A percentile compares a stretch with the other conserved stretches of the same genome.
phyloP scores from a whole-genome alignment of 2,888 invertebrate species.

The Eupithecia vulgata region DNA sequence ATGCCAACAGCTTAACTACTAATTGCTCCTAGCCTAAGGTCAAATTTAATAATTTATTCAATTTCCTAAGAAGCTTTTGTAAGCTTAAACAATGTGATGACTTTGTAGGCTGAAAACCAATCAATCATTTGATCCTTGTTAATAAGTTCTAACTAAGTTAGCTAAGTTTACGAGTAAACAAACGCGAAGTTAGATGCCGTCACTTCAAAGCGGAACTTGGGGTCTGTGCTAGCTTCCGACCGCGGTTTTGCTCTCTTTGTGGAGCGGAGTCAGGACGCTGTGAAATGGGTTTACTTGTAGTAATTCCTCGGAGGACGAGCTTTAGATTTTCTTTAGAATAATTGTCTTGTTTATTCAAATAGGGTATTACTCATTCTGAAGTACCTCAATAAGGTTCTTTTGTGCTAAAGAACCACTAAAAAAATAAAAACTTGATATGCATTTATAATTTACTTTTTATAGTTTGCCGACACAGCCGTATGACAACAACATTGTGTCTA shows the following conservation, averaged over 20 bases:
- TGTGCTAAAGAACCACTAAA: no score
- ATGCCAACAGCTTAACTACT: neutral
- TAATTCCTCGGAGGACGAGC: neutral
- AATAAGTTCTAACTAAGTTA: slow-evolving; percentile 37
- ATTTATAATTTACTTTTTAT: no score
- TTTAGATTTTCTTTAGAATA: neutral
- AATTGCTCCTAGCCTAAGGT: neutral
- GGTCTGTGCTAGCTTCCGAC: neutral
- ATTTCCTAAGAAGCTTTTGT: slow-evolving; percentile 1
- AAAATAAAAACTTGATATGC: no score
- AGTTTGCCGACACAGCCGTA: no score
- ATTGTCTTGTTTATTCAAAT: no score
- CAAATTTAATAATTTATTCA: slow-evolving; percentile 1
- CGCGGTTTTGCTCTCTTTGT: neutral
- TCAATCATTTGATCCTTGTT: slow-evolving; percentile 40
- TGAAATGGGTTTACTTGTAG: neutral
- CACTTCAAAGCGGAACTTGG: slow-evolving; percentile 33
- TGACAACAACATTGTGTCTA: no score
- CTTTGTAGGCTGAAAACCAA: slow-evolving; percentile 20
- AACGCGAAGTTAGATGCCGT: slow-evolving; percentile 41
- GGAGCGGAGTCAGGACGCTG: neutral
- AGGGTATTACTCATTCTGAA: no score
- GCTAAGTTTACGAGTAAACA: slow-evolving; percentile 20
- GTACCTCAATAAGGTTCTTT: no score
- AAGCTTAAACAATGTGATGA: slow-evolving; percentile 1